Evolutionary conservation across 2,113 vertebrate species (phyloP).

Genomic region (Atlantisia rogersi): DNA sequence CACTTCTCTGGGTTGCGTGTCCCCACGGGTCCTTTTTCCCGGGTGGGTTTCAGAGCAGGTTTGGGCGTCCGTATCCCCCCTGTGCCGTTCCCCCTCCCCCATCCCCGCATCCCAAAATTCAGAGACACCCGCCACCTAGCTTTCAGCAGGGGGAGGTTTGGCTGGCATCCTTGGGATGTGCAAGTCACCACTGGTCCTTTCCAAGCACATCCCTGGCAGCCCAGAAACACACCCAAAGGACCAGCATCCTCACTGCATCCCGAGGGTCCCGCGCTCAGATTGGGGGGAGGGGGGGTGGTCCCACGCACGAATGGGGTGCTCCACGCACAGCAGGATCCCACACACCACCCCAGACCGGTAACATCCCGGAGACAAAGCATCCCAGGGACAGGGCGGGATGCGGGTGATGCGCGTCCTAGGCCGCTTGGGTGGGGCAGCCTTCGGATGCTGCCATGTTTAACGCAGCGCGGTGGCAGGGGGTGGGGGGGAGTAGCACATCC

Average conservation of each 20-base stretch:
- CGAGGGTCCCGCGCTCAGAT: accelerated
- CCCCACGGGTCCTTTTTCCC: background rate
- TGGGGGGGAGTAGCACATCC: background rate
- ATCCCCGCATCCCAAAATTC: background rate
- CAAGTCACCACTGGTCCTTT: background rate
- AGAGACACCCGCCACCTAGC: background rate
- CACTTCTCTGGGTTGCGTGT: background rate
- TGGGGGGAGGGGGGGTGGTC: background rate
- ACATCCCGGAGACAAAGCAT: slow-evolving; percentile 7
- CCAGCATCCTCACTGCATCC: background rate
- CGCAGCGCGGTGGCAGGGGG: background rate
- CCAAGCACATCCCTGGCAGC: background rate
- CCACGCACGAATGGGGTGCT: accelerated
- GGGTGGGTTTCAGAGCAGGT: background rate
- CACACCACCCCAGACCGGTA: background rate
- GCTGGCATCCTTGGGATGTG: background rate
- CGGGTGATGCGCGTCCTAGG: background rate
- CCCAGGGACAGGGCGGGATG: background rate
- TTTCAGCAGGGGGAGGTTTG: background rate
- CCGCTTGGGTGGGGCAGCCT: slow-evolving; percentile 52
- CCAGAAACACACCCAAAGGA: background rate
- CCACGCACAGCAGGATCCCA: accelerated
- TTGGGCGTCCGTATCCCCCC: background rate
- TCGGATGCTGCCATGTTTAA: slow-evolving; percentile 46
- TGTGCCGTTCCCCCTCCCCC: no score